A percentile compares a stretch with the other conserved stretches of the same genome.
phyloP scores from a whole-genome alignment of 2,113 vertebrate genomes.

The Sturnira hondurensis region DNA sequence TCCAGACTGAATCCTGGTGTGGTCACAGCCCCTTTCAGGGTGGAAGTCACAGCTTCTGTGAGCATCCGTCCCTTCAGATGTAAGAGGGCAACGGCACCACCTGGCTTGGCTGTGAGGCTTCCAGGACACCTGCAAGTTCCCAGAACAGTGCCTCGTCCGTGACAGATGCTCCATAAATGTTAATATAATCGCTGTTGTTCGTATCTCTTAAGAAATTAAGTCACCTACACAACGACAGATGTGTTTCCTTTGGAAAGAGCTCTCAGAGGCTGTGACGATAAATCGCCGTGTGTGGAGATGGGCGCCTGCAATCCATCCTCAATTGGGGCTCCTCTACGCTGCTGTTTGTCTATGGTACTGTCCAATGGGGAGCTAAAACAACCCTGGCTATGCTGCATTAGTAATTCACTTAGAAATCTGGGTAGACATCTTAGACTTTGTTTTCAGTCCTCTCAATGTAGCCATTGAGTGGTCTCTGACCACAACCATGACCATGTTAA shows the following conservation, averaged over 20 bases:
- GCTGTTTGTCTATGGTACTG: neutral
- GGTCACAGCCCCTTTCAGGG: neutral
- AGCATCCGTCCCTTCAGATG: neutral
- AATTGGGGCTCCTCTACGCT: neutral
- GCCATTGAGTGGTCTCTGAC: fast-evolving
- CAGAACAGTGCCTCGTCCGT: neutral
- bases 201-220: neutral
- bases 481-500: neutral
- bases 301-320: neutral
- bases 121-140: neutral
- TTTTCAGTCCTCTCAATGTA: neutral
- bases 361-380: neutral
- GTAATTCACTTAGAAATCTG: neutral
- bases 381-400: fast-evolving
- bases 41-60: neutral
- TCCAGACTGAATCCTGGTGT: neutral
- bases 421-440: neutral
- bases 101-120: neutral
- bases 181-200: no score
- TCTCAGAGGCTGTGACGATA: neutral
- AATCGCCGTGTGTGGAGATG: neutral
- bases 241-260: neutral
- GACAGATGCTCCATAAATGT: fast-evolving
- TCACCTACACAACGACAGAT: neutral
- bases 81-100: neutral